Conservation (phyloP, 2,113 vertebrate genomes). For the Hydropotes inermis region DNA sequence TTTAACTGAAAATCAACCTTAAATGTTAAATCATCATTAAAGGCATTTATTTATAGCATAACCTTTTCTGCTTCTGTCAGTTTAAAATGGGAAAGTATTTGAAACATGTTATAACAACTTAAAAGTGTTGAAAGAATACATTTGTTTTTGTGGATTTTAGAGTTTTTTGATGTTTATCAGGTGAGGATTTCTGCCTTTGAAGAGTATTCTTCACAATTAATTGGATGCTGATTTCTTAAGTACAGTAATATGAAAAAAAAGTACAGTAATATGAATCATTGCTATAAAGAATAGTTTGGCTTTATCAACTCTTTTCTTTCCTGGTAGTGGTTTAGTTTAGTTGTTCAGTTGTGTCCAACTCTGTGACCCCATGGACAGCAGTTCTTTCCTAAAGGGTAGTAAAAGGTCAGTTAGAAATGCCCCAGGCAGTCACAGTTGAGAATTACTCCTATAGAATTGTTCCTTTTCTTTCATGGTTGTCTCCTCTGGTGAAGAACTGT, state of each 20-base stretch:
- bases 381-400: background rate
- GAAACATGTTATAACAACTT: background rate
- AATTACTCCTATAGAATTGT: background rate
- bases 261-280: background rate
- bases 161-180: conserved; percentile 26
- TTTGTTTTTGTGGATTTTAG: conserved; percentile 34
- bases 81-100: conserved; percentile 25
- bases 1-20: conserved; percentile 36
- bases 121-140: conserved; percentile 34
- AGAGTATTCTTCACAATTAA: conserved; percentile 11
- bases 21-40: conserved; percentile 38
- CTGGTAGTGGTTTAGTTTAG: background rate
- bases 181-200: background rate
- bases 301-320: background rate
- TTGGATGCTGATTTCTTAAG: conserved; percentile 27
- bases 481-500: background rate
- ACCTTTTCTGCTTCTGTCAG: background rate
- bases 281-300: background rate
- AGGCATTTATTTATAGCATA: conserved; percentile 36
- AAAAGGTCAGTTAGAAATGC: background rate
- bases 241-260: background rate
- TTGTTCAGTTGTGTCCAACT: background rate
- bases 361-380: background rate
- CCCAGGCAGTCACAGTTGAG: background rate
- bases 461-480: background rate